Base-by-base conservation (phyloP, 2,888 invertebrate genomes). In the Epinotia nisella region DNA sequence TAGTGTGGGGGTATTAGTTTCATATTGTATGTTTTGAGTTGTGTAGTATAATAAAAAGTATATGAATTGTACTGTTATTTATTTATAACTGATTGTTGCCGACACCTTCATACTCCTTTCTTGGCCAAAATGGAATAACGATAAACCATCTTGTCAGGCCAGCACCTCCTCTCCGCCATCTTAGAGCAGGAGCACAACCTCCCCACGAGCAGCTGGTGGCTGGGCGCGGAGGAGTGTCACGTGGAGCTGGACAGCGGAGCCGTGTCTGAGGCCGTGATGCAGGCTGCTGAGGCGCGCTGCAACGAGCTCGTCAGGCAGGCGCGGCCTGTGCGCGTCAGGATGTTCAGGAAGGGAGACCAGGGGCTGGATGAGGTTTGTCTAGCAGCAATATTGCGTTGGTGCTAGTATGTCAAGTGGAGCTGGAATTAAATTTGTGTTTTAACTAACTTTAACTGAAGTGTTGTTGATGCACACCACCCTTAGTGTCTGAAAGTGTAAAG, bases 151-250 rank as follows among this genome's bases (percentile, higher is more conserved):
- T 35, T 35, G n/a, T 35, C 81, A 96, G 96, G 96, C 0, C 98
- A 98, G 84, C 98, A 98, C 88, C 93, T 98, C 39, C 94, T 98
- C 24, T 96, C 97, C 13, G 97, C 97, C 0, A 88, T 98, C 62
- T 94, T 97, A 49, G 96, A 97, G 79, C 92, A 93, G 24, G 95
- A 96, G 80, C 96, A 95, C 87, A 94, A 95, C 13, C 94, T 95
- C 74, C 88, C 94, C 0, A 98, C 98, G 5, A 96, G 96, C 0
- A 96, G 97, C 1, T 97, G 97, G 97, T 97, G 96, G 96, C 92
- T 97, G 0, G 98, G 97, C 0, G 95, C 95, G 60, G 96, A 96
- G 0, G 95, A 95, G 55, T 96, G 96, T 2, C 95, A 96, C 81
- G 95, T 98, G 67, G 98, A 98, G 88, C 86, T 95, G 80, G 94